These are phyloP conservation scores for Macroglossus sobrinus DNA, from an alignment of 2,113 vertebrate species.

Conservation along the genomic window DNA sequence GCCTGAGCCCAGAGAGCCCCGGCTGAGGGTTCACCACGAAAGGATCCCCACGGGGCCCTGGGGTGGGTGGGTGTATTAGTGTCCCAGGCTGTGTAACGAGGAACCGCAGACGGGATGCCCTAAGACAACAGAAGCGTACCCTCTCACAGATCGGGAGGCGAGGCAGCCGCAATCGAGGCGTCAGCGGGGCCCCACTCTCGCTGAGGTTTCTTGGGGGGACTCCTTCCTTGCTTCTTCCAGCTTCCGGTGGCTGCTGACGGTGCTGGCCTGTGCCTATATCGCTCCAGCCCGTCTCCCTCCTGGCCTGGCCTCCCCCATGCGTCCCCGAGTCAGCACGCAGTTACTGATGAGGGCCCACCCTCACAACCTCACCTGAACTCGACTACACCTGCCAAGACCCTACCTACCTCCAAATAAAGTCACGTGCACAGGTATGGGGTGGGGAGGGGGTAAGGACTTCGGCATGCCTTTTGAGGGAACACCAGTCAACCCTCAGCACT, in stretches of 20 bases:
- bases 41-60: not conserved
- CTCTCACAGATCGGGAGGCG: fast-evolving
- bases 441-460: not conserved
- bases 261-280: fast-evolving
- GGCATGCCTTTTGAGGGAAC: not conserved
- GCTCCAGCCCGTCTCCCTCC: fast-evolving
- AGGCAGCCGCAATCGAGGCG: not conserved
- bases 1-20: not conserved
- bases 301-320: fast-evolving
- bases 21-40: fast-evolving
- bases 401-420: not conserved
- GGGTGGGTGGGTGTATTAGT: fast-evolving
- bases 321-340: fast-evolving
- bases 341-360: fast-evolving
- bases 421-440: fast-evolving
- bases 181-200: fast-evolving
- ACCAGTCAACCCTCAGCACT: too few relatives aligned
- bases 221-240: not conserved
- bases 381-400: too few relatives aligned
- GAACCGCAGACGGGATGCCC: fast-evolving
- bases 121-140: fast-evolving
- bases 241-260: not conserved
- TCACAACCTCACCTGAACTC: not conserved
- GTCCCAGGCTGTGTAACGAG: fast-evolving
- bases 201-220: not conserved